These are phyloP conservation scores for Parochlus steinenii DNA, from an alignment of 2,888 invertebrate species.

Conservation along the genomic window DNA sequence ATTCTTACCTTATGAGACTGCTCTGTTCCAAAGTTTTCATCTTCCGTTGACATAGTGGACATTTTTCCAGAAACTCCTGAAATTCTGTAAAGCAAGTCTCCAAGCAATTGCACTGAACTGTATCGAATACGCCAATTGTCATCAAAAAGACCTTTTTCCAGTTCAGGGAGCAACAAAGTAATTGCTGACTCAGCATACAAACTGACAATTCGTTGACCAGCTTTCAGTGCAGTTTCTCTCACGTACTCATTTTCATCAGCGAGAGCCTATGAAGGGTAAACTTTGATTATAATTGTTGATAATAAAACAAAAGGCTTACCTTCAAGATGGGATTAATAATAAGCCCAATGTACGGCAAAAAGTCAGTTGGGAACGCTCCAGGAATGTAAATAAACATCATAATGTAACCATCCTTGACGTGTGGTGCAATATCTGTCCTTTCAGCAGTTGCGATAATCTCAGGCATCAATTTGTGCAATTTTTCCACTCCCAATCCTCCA, in stretches of 20 bases:
- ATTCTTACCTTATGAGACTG: constrained; percentile 84
- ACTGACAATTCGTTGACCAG: constrained; percentile 92
- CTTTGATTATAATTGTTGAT: too few species aligned
- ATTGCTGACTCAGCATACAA: constrained; percentile 93
- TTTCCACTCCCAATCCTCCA: constrained; percentile 86
- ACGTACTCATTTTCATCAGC: constrained; percentile 99
- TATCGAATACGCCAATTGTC: constrained; percentile 97
- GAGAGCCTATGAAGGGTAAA: too few species aligned
- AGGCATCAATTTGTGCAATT: constrained; percentile 93
- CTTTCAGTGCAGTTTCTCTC: constrained; percentile 88
- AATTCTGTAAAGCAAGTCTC: constrained; percentile 88
- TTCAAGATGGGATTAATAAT: constrained; percentile 95
- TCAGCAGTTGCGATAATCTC: constrained; percentile 89
- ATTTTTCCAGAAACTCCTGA: constrained; percentile 98
- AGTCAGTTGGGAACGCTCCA: constrained; percentile 86
- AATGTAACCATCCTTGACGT: constrained; percentile 98
- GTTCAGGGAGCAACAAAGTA: constrained; percentile 76
- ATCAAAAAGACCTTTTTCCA: constrained; percentile 88
- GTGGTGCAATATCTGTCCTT: constrained; percentile 82
- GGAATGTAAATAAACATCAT: constrained; percentile 99
- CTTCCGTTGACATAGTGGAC: constrained; percentile 95
- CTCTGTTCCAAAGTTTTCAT: constrained; percentile 98
- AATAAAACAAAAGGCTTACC: too few species aligned
- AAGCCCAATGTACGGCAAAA: constrained; percentile 88
- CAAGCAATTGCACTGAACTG: constrained; percentile 87